Evolutionary conservation across 2,113 vertebrate genomes (phyloP).

Genomic region (Ptilorrhoa leucosticta): DNA sequence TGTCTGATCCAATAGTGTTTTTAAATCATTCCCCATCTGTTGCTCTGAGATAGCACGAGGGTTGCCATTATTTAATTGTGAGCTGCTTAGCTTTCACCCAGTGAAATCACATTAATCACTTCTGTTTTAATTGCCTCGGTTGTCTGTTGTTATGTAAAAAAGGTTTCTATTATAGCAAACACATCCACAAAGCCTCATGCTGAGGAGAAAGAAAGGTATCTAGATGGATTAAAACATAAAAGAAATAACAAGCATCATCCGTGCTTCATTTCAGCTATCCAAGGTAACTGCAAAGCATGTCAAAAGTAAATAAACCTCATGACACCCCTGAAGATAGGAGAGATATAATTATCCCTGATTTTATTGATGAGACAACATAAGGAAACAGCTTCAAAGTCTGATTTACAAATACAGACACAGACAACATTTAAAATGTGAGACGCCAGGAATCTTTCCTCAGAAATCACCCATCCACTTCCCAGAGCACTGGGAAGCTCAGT

Average conservation of each 20-base stretch:
- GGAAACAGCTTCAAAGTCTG: not conserved
- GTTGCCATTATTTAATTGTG: conserved; percentile 24
- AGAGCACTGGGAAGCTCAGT: not conserved
- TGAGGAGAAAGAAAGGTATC: not conserved
- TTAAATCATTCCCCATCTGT: conserved; percentile 35
- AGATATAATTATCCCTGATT: not conserved
- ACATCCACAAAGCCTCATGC: not conserved
- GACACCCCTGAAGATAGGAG: not conserved
- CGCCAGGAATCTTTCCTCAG: not conserved
- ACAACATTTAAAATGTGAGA: not conserved
- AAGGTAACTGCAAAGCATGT: not conserved
- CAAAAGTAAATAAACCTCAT: not conserved
- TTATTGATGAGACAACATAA: not conserved
- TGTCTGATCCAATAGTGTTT: not conserved
- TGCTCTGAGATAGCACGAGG: conserved; percentile 38
- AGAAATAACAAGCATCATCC: not conserved
- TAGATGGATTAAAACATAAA: not conserved
- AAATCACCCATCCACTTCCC: not conserved
- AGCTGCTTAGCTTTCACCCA: conserved; percentile 37
- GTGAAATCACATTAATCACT: conserved; percentile 43
- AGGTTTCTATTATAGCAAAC: conserved; percentile 1
- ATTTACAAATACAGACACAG: not conserved
- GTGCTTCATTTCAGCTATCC: not conserved
- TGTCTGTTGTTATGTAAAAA: conserved; percentile 28
- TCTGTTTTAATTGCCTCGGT: conserved; percentile 11